Evolutionary conservation across 2,888 invertebrate species (phyloP).

Genomic region (Lydus trimaculatus): DNA sequence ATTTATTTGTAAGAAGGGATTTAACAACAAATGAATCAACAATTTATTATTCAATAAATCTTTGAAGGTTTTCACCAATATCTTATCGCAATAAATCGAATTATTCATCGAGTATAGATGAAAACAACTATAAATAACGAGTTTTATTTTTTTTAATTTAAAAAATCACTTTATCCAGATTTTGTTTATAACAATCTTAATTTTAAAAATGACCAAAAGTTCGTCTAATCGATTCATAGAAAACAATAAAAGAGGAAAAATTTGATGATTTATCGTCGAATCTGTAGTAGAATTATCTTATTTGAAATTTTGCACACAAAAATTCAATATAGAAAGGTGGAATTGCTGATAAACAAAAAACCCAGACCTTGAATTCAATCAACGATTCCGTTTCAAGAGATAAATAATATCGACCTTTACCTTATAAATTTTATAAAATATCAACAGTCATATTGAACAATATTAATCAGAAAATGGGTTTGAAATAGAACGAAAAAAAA

Average conservation of each 20-base stretch:
- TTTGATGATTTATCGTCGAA: not conserved
- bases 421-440: not conserved
- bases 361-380: not conserved
- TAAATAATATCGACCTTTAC: not conserved
- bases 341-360: not conserved
- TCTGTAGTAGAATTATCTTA: not conserved
- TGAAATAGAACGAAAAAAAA: not conserved
- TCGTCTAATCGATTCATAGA: no score
- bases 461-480: not conserved
- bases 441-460: not conserved
- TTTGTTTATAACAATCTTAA: not conserved
- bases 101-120: no score
- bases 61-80: not conserved
- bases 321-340: not conserved
- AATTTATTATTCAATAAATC: not conserved
- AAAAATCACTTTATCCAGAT: no score
- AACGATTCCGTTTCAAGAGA: not conserved
- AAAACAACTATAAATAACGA: no score
- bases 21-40: not conserved
- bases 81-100: not conserved
- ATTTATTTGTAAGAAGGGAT: not conserved
- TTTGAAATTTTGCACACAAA: not conserved
- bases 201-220: not conserved
- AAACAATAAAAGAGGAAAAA: not conserved
- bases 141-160: no score